These are phyloP conservation scores for Calliopsis andreniformis DNA, from an alignment of 1,140 invertebrate species.

Conservation along the genomic window DNA sequence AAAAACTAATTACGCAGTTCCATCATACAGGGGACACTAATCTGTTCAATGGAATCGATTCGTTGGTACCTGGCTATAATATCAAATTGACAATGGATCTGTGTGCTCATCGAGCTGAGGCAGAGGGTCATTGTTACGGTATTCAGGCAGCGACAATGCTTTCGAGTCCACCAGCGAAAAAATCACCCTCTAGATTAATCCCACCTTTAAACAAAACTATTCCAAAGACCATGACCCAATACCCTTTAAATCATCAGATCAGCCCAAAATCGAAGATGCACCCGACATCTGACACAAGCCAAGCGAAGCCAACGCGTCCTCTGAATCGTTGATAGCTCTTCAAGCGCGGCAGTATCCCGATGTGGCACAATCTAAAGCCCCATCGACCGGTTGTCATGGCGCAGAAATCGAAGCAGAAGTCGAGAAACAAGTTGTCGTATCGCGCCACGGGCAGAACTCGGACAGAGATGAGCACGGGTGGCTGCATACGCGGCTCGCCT, in stretches of 20 bases:
- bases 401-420: constrained; percentile 41
- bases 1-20: no score
- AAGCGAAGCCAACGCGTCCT: background rate
- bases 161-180: no score
- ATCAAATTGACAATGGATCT: no score
- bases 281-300: background rate
- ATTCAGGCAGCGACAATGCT: no score
- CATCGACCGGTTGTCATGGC: constrained; percentile 36
- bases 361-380: constrained; percentile 13
- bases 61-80: no score
- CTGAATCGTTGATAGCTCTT: background rate
- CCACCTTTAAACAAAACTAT: no score
- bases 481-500: constrained; percentile 64
- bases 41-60: no score
- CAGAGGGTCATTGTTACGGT: no score
- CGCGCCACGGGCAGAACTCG: constrained; percentile 47
- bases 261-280: background rate
- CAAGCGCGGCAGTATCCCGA: background rate
- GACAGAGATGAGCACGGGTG: constrained; percentile 59
- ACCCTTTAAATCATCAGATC: background rate
- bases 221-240: background rate
- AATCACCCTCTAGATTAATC: no score
- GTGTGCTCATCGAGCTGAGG: no score
- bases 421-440: constrained; percentile 25
- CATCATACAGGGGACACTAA: no score